These are phyloP conservation scores for Drosophila obscura DNA, from an alignment of 1,140 invertebrate genomes.

Conservation along the genomic window DNA sequence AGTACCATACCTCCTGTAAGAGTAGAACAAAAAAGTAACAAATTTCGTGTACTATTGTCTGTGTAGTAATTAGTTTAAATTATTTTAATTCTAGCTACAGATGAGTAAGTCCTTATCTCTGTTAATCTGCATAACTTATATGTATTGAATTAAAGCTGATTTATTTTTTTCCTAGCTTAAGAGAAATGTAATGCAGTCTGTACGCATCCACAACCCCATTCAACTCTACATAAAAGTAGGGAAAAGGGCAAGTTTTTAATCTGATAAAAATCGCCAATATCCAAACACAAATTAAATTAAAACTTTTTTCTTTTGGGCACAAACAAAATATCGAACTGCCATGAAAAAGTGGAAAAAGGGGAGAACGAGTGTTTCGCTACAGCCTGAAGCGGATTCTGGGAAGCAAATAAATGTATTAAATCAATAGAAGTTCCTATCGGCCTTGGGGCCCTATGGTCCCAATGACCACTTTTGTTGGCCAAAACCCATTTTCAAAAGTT, in stretches of 20 bases:
- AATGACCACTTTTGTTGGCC: too few species aligned
- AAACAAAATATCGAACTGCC: constrained; percentile 55
- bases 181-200: neutral
- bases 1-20: too few species aligned
- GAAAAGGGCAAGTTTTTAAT: constrained; percentile 67
- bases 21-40: neutral
- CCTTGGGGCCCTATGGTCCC: too few species aligned
- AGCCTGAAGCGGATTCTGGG: constrained; percentile 1
- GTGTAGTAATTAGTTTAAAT: constrained; percentile 34
- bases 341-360: constrained; percentile 5
- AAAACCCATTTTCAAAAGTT: too few species aligned
- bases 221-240: constrained; percentile 6
- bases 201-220: neutral
- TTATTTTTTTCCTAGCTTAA: constrained; percentile 8
- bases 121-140: constrained; percentile 30
- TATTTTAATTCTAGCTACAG: constrained; percentile 18
- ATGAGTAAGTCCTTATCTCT: constrained; percentile 35
- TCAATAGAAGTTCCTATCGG: constrained; percentile 58
- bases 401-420: constrained; percentile 78
- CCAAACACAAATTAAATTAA: constrained; percentile 63
- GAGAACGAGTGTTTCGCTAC: neutral
- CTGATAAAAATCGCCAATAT: constrained; percentile 57
- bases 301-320: constrained; percentile 57
- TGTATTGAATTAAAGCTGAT: constrained; percentile 23
- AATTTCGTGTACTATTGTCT: constrained; percentile 2